A percentile compares a stretch with the other conserved stretches of the same genome.
Evolutionary conservation across 2,113 vertebrate genomes (phyloP).

Genomic region (Crotalus horridus): DNA sequence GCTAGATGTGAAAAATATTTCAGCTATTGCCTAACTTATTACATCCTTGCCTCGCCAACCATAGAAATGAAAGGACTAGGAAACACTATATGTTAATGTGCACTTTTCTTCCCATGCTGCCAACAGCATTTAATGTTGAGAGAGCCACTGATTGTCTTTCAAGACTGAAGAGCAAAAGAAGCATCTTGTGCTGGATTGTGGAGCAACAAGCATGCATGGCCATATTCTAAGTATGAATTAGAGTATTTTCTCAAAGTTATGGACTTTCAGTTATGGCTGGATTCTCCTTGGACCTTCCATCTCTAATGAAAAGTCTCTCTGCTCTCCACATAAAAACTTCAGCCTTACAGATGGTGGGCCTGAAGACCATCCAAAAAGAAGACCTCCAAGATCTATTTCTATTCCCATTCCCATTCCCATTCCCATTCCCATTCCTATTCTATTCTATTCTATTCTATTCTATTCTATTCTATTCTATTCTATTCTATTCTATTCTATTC

Average conservation of each 20-base stretch:
- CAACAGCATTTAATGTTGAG: background rate
- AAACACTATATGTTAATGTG: background rate
- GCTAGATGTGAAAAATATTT: background rate
- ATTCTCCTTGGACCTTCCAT: background rate
- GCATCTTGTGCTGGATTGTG: background rate
- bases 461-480: no score
- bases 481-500: no score
- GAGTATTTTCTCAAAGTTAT: background rate
- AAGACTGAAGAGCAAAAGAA: background rate
- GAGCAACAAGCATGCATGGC: background rate
- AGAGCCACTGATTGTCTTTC: background rate
- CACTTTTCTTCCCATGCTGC: background rate
- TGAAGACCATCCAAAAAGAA: no score
- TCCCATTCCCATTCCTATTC: no score
- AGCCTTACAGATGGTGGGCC: background rate
- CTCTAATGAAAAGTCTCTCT: background rate
- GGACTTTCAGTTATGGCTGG: background rate
- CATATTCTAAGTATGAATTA: background rate
- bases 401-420: no score
- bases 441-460: no score
- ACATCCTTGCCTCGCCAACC: background rate
- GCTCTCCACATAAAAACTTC: background rate
- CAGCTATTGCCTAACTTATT: background rate
- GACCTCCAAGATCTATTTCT: no score
- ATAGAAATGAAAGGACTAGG: background rate